Evolutionary conservation across 1,140 invertebrate species (phyloP).

Genomic region (Drosophila pandora): DNA sequence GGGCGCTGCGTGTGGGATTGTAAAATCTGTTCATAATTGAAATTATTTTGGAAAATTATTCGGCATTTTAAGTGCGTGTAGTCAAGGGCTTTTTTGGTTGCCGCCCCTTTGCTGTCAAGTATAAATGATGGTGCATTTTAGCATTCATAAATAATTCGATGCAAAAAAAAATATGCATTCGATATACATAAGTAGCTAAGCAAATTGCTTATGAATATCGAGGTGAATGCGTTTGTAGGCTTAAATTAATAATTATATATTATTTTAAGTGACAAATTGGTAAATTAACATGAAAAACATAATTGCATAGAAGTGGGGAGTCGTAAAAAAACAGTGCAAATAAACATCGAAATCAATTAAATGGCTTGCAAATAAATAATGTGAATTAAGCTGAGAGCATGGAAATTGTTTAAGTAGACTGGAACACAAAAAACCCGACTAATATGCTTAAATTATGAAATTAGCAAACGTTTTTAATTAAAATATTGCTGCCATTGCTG

Average conservation of each 20-base stretch:
- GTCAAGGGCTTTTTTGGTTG: conserved; percentile 23
- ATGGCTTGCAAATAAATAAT: conserved; percentile 57
- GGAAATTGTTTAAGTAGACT: conserved; percentile 24
- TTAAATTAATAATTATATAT: conserved; percentile 54
- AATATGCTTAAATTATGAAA: conserved; percentile 73
- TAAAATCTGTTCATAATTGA: conserved; percentile 69
- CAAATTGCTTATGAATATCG: conserved; percentile 48
- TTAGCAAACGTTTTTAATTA: conserved; percentile 74
- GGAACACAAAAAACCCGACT: conserved; percentile 13
- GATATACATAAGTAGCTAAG: conserved; percentile 31
- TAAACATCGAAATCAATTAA: conserved; percentile 68
- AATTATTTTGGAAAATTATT: conserved; percentile 69
- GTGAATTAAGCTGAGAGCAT: conserved; percentile 33
- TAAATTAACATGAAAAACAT: conserved; percentile 50
- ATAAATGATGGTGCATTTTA: conserved; percentile 47
- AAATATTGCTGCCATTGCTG: conserved; percentile 51
- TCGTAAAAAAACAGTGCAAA: conserved; percentile 24
- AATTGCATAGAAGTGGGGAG: conserved; percentile 37
- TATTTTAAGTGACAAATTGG: conserved; percentile 57
- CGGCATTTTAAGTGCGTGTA: conserved; percentile 46
- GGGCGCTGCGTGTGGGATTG: neutral
- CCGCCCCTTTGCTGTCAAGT: conserved; percentile 14
- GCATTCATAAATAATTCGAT: conserved; percentile 50
- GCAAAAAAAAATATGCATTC: conserved; percentile 11
- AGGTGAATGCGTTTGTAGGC: conserved; percentile 23